Evolutionary conservation across 1,140 invertebrate genomes (phyloP).

Genomic region (Aphelenchoides besseyi): DNA sequence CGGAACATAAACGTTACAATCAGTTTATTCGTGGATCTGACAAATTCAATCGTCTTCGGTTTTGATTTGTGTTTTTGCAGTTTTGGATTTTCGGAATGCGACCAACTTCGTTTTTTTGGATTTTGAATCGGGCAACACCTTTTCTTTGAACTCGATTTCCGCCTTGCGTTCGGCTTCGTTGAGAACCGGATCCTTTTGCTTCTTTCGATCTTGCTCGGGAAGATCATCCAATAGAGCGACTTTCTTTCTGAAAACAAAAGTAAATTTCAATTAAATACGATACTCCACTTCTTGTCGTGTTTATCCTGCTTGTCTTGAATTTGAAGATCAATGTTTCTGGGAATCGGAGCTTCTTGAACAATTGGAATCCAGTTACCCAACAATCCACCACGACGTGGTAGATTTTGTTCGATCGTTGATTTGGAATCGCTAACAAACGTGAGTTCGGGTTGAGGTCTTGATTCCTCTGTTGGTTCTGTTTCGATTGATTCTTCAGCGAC

Average conservation of each 20-base stretch:
- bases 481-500: background rate
- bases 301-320: too few relatives aligned
- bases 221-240: background rate
- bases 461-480: background rate
- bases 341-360: background rate
- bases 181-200: background rate
- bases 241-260: constrained; percentile 4
- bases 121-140: constrained; percentile 28
- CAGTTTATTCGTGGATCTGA: too few relatives aligned
- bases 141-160: constrained; percentile 27
- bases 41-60: background rate
- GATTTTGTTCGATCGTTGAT: constrained; percentile 16
- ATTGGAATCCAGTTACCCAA: constrained; percentile 16
- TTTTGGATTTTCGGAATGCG: constrained; percentile 29
- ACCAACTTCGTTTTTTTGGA: constrained; percentile 44
- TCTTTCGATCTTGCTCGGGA: background rate
- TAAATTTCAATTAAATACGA: background rate
- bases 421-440: background rate
- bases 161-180: background rate
- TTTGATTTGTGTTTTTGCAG: background rate
- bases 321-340: background rate
- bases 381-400: background rate
- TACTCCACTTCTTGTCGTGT: background rate
- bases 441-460: constrained; percentile 8
- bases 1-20: background rate